Conservation (phyloP, 2,797 vertebrate species). For the Siniperca obscura region DNA sequence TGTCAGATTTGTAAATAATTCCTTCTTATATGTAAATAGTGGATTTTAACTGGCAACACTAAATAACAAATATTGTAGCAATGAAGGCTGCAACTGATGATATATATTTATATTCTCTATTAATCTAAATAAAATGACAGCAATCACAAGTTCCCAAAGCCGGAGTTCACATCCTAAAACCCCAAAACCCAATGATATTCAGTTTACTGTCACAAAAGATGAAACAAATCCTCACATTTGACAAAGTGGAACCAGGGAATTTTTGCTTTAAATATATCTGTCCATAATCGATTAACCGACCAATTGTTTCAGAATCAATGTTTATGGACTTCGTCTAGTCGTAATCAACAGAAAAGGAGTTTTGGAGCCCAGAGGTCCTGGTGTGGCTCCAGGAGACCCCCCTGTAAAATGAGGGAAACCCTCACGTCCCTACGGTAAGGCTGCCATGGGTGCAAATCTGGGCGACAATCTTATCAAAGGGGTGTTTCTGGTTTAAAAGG, state of each 20-base stretch:
- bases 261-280: neutral
- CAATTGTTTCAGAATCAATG: neutral
- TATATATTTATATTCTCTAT: too few species aligned
- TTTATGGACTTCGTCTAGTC: neutral
- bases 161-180: neutral
- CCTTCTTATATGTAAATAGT: too few species aligned
- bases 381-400: too few species aligned
- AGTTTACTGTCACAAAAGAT: neutral
- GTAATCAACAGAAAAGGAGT: neutral
- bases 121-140: neutral
- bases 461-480: neutral
- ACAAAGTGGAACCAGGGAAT: neutral
- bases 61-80: too few species aligned
- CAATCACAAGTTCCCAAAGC: neutral
- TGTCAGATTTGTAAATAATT: too few species aligned
- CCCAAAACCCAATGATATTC: neutral
- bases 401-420: neutral
- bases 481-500: neutral
- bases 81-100: neutral
- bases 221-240: too few species aligned
- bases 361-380: neutral
- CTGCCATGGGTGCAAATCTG: too few species aligned
- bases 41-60: too few species aligned
- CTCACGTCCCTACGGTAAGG: neutral
- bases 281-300: too few species aligned